A percentile compares a stretch with the other conserved stretches of the same genome.
Conservation (phyloP, 2,797 vertebrate genomes). For the Vespertilio murinus region DNA sequence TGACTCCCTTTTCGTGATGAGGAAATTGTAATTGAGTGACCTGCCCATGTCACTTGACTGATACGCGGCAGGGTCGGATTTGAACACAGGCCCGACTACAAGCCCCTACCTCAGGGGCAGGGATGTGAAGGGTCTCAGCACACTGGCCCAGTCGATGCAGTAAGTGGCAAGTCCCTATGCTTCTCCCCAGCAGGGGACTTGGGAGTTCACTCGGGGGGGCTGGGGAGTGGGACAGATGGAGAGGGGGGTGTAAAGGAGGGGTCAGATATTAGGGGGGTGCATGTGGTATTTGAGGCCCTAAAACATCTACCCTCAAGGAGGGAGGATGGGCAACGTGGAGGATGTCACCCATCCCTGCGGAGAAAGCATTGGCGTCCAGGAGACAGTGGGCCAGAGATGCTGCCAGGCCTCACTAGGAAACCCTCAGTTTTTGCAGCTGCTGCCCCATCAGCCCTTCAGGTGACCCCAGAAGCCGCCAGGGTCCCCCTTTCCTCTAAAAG, state of each 20-base stretch:
- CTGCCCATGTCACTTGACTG: background rate
- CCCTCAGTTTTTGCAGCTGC: accelerated
- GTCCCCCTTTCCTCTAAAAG: background rate
- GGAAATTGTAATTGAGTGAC: background rate
- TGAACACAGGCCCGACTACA: background rate
- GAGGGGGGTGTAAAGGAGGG: background rate
- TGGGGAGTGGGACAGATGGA: background rate
- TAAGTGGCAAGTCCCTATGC: background rate
- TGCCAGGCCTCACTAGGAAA: background rate
- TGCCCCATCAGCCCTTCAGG: background rate
- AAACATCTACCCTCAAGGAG: background rate
- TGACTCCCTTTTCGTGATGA: background rate
- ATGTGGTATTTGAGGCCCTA: background rate
- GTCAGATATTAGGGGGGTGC: background rate
- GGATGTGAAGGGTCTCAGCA: background rate
- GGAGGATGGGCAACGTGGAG: background rate
- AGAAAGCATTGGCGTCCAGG: background rate
- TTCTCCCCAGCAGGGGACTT: background rate
- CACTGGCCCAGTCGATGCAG: background rate
- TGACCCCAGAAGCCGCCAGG: background rate
- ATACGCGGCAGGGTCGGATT: background rate
- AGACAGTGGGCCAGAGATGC: background rate
- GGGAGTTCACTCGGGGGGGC: background rate
- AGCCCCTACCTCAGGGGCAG: background rate
- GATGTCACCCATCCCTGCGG: background rate